Conservation (phyloP, 2,113 vertebrate species). For the Phalacrocorax pelagicus region DNA sequence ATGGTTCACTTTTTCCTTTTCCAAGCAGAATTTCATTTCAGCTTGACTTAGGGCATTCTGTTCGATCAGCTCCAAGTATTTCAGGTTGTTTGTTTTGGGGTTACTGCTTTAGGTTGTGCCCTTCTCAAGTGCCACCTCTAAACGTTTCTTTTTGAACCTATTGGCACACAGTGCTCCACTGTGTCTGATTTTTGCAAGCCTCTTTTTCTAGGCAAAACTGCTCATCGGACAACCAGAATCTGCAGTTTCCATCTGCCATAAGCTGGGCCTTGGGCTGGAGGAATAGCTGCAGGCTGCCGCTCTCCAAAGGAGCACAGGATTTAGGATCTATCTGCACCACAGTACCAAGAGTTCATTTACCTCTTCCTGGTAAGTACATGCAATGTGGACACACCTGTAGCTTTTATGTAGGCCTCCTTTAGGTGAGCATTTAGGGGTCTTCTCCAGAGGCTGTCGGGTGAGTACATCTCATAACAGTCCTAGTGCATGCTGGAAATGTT, state of each 20-base stretch:
- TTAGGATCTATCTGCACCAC: background rate
- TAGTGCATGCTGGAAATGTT: background rate
- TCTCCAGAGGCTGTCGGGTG: background rate
- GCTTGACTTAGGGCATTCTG: background rate
- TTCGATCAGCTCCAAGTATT: background rate
- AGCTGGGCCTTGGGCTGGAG: background rate
- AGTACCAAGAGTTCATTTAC: background rate
- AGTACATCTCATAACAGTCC: background rate
- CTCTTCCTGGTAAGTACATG: background rate
- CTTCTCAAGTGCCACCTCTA: background rate
- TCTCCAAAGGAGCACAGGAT: background rate
- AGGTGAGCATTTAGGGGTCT: background rate
- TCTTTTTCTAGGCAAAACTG: background rate
- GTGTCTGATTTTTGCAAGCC: background rate
- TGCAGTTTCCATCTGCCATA: background rate
- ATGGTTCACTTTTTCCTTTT: background rate
- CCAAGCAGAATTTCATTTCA: background rate
- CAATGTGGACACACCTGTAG: background rate
- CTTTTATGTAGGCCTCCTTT: background rate
- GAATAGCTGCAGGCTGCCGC: background rate
- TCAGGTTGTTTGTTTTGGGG: background rate
- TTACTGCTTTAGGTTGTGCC: background rate
- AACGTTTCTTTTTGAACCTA: background rate
- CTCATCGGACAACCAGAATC: background rate
- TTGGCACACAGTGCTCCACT: background rate